A percentile compares a stretch with the other conserved stretches of the same genome.
These are phyloP conservation scores for Cinclus cinclus DNA, from an alignment of 2,113 vertebrate species.

Conservation along the genomic window DNA sequence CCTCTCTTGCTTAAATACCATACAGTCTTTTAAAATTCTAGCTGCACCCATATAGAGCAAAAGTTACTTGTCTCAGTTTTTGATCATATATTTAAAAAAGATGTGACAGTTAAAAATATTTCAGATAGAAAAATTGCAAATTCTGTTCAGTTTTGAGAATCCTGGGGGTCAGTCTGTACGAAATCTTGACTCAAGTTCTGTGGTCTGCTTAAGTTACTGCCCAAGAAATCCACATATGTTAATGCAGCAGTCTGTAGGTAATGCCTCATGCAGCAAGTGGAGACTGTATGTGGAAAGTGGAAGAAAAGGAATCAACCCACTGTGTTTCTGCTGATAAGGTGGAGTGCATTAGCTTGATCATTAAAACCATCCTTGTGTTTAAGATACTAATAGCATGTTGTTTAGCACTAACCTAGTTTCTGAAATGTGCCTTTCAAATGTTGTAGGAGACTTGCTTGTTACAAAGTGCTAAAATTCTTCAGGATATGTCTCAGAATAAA, in stretches of 20 bases:
- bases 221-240: neutral
- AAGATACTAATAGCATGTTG: neutral
- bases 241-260: neutral
- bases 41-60: neutral
- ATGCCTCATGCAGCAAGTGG: neutral
- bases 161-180: neutral
- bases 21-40: neutral
- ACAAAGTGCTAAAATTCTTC: neutral
- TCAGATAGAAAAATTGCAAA: neutral
- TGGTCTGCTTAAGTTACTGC: neutral
- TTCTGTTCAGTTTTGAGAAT: neutral
- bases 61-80: neutral
- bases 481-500: neutral
- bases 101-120: neutral
- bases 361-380: neutral
- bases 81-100: neutral
- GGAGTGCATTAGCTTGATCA: neutral
- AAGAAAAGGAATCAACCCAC: neutral
- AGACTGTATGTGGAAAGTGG: neutral
- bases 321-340: neutral
- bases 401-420: neutral
- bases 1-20: neutral
- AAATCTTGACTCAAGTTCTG: neutral
- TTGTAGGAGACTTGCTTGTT: neutral
- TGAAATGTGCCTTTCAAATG: neutral